Evolutionary conservation across 2,113 vertebrate species (phyloP).

Genomic region (Corythornis vintsioides): DNA sequence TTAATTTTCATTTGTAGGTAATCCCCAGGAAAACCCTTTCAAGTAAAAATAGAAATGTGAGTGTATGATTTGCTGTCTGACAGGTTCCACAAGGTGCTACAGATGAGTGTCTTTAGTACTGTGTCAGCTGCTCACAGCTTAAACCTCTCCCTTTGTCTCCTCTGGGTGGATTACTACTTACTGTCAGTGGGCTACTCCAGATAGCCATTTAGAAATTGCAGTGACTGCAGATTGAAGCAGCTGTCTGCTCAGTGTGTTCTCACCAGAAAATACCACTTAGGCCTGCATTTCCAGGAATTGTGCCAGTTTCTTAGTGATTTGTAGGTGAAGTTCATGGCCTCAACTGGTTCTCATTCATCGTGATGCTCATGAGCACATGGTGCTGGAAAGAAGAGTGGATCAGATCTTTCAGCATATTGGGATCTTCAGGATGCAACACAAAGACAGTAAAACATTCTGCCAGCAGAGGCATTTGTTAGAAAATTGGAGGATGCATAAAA

Average conservation of each 20-base stretch:
- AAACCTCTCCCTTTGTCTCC: not conserved
- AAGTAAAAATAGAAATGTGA: not conserved
- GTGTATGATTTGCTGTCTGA: not conserved
- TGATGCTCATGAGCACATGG: not conserved
- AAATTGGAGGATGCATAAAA: not conserved
- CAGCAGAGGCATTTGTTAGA: not conserved
- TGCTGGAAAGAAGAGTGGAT: not conserved
- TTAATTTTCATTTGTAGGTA: not conserved
- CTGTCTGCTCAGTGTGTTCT: not conserved
- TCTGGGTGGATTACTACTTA: not conserved
- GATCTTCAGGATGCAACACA: not conserved
- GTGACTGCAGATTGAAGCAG: not conserved
- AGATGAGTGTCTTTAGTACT: not conserved
- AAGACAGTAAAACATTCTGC: not conserved
- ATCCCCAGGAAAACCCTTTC: not conserved
- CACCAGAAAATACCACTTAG: not conserved
- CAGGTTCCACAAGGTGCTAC: not conserved
- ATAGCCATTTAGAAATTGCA: not conserved
- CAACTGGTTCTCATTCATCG: not conserved
- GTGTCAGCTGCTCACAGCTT: not conserved
- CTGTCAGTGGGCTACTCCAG: not conserved
- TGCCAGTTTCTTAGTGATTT: not conserved
- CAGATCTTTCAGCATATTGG: not conserved
- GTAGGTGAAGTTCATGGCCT: not conserved
- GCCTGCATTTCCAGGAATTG: fast-evolving